Evolutionary conservation across 2,888 invertebrate species (phyloP).

Genomic region (Chaetogeoica ovagalla): DNA sequence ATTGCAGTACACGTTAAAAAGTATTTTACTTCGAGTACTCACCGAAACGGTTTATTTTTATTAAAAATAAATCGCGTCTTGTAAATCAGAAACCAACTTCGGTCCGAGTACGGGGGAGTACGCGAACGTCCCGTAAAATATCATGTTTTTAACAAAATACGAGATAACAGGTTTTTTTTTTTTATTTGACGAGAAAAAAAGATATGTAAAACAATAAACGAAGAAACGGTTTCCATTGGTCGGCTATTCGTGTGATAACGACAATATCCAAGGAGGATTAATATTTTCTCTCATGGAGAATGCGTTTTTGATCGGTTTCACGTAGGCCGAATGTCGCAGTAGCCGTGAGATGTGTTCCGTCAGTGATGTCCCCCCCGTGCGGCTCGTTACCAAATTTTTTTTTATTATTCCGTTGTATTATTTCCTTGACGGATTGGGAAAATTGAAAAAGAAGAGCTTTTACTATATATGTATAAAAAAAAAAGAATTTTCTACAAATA

Average conservation of each 20-base stretch:
- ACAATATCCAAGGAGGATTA: neutral
- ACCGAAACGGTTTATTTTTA: neutral
- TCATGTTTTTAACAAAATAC: neutral
- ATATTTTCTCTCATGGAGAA: no score
- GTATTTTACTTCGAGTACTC: neutral
- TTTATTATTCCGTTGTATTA: no score
- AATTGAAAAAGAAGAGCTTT: no score
- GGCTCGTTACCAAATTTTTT: no score
- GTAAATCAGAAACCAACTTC: no score
- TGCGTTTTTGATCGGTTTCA: no score
- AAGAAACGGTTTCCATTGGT: neutral
- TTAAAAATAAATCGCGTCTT: neutral
- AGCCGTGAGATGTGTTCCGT: no score
- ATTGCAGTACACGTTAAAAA: neutral
- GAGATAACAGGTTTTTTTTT: neutral
- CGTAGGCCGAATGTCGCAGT: no score
- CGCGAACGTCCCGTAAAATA: neutral
- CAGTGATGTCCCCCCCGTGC: no score
- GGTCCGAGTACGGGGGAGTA: neutral
- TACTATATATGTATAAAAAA: no score
- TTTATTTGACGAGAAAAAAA: neutral
- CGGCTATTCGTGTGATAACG: neutral
- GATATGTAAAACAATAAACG: neutral
- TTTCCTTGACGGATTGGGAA: no score
- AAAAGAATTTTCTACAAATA: no score